These are phyloP conservation scores for Alauda arvensis DNA, from an alignment of 2,797 vertebrate genomes.

Conservation along the genomic window DNA sequence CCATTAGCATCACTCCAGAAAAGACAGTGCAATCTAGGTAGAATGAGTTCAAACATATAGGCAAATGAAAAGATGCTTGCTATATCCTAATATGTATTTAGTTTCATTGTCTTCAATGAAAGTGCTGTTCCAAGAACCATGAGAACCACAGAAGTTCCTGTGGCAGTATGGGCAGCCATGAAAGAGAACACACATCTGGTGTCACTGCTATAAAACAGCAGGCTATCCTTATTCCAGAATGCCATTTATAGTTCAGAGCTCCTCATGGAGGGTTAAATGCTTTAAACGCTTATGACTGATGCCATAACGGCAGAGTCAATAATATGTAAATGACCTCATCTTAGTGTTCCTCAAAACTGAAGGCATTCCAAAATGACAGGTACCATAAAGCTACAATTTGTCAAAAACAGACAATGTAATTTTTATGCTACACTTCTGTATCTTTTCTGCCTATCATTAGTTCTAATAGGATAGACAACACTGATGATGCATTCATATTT, in stretches of 20 bases:
- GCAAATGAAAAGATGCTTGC: background rate
- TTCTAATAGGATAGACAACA: conserved; percentile 30
- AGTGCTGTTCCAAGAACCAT: background rate
- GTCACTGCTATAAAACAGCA: conserved; percentile 21
- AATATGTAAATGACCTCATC: conserved; percentile 42
- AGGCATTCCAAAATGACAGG: conserved; percentile 25
- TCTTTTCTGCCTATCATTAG: conserved; percentile 30
- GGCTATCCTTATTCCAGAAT: conserved; percentile 31
- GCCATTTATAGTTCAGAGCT: conserved; percentile 51
- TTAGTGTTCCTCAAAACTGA: background rate
- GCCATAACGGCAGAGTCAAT: conserved; percentile 37
- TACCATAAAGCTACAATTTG: conserved; percentile 23
- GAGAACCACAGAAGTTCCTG: background rate
- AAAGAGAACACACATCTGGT: conserved; percentile 25
- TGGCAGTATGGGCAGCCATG: conserved; percentile 10
- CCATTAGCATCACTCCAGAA: background rate
- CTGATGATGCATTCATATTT: conserved; percentile 2
- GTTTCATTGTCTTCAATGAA: background rate
- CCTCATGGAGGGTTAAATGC: conserved; percentile 50
- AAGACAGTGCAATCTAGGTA: background rate
- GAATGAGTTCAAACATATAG: background rate
- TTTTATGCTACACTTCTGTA: conserved; percentile 3
- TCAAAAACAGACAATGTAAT: conserved; percentile 5
- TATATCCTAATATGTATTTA: background rate
- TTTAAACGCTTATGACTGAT: conserved; percentile 47